Evolutionary conservation across 2,888 invertebrate genomes (phyloP), one percentile per base, ranked within the genome.

Genomic region (Caenorhabditis sp.): DNA sequence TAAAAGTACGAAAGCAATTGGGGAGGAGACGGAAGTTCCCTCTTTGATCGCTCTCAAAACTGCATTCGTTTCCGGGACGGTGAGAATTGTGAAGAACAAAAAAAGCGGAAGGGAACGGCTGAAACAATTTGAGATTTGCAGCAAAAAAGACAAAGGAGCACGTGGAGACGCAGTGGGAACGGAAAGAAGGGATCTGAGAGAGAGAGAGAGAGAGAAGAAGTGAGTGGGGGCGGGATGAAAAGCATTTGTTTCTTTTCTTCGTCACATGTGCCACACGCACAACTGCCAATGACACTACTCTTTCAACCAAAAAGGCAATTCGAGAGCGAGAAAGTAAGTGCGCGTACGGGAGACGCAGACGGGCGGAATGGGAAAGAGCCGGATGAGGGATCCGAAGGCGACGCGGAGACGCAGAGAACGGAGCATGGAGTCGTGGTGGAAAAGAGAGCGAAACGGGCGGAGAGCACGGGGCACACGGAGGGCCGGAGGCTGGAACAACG

Each of bases 271-370:
- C 48, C 50, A 26, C 62, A 24, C 46, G n/a, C 46, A 48, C 26
- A 15, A 35, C 50, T 70, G 70, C 70, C 70, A 70, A 70, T 70
- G 70, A 70, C 70, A 70, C 70, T 70, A 59, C 70, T 70, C 68
- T 56, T 30, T 52, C 46, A 46, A 62, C 71, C 61, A 62, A 71
- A 71, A 62, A 71, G 62, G 62, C 71, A 71, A 71, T 62, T 71
- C 55, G 62, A 46, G 65, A 15, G 35, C 37, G 50, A 27, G 41
- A 39, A 32, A 55, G 45, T 27, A 39, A 48, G 62, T 22, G 11
- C 27, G 24, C 20, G 24, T n/a, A 22, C 35, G 27, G 6, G 58
- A 59, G 70, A 70, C 70, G 41, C 68, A 68, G 68, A 52, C 52
- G 53, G n/a, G 22, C 52, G 11, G 26, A 46, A 30, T 22, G 41